A percentile compares a stretch with the other conserved stretches of the same genome.
phyloP scores from a whole-genome alignment of 2,113 vertebrate genomes.

The Eubucco bourcierii region DNA sequence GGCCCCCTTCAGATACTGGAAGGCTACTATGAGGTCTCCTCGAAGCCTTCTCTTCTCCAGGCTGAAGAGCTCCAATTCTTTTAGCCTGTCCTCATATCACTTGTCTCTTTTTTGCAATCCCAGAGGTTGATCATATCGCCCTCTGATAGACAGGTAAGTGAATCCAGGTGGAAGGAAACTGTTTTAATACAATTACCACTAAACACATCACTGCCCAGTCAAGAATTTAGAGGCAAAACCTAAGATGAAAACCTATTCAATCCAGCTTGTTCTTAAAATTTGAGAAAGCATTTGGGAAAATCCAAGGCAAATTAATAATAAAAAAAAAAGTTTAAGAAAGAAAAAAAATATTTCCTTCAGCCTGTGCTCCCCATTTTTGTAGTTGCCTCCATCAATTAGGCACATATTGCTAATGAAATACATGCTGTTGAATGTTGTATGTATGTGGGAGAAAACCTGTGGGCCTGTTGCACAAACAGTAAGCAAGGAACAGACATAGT shows the following conservation, averaged over 20 bases:
- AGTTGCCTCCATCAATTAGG: not conserved
- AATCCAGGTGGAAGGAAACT: not conserved
- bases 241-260: not conserved
- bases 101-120: not conserved
- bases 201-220: not conserved
- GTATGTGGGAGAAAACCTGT: not conserved
- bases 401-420: not conserved
- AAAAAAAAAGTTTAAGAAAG: not conserved
- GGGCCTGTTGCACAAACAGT: not conserved
- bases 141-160: not conserved
- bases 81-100: no score
- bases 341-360: not conserved
- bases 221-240: slow-evolving; percentile 7
- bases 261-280: slow-evolving; percentile 10
- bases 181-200: slow-evolving; percentile 18
- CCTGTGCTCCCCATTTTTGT: not conserved
- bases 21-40: no score
- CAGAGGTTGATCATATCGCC: not conserved
- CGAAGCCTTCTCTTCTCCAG: no score
- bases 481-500: not conserved
- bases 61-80: no score
- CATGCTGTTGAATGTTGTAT: not conserved
- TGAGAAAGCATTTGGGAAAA: not conserved
- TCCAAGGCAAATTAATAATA: not conserved
- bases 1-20: no score